These are phyloP conservation scores for Conops quadrifasciatus DNA, from an alignment of 2,888 invertebrate genomes.

Conservation along the genomic window DNA sequence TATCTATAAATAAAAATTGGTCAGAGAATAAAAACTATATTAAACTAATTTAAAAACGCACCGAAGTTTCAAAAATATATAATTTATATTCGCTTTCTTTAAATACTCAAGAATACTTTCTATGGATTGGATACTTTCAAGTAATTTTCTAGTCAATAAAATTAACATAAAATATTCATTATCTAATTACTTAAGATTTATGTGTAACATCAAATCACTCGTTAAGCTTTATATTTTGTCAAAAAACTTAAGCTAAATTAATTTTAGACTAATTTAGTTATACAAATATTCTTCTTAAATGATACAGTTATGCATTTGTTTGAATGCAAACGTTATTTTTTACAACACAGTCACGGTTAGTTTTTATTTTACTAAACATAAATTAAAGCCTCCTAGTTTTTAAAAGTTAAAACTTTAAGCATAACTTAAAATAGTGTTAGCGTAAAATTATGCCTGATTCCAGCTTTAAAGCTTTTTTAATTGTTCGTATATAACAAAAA, in stretches of 20 bases:
- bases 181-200: too few species aligned
- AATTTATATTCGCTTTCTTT: too few species aligned
- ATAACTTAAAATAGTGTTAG: not conserved
- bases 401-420: not conserved
- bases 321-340: conserved; percentile 11
- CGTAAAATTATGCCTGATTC: conserved; percentile 35
- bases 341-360: conserved; percentile 1
- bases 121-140: too few species aligned
- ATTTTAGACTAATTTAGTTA: too few species aligned
- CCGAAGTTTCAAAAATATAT: too few species aligned
- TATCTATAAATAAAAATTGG: not conserved
- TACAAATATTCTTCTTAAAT: not conserved
- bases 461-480: conserved; percentile 66
- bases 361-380: not conserved
- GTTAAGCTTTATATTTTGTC: not conserved
- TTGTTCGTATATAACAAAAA: conserved; percentile 93
- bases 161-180: too few species aligned
- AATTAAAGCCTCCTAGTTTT: too few species aligned
- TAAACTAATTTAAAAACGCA: too few species aligned
- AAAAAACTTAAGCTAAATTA: not conserved
- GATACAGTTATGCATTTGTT: not conserved
- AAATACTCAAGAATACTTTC: too few species aligned
- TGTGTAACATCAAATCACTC: not conserved
- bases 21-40: too few species aligned
- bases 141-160: too few species aligned